Percentiles rank a stretch among this genome's conserved stretches.
Conservation (phyloP, 2,797 vertebrate genomes). For the Phataginus tricuspis region DNA sequence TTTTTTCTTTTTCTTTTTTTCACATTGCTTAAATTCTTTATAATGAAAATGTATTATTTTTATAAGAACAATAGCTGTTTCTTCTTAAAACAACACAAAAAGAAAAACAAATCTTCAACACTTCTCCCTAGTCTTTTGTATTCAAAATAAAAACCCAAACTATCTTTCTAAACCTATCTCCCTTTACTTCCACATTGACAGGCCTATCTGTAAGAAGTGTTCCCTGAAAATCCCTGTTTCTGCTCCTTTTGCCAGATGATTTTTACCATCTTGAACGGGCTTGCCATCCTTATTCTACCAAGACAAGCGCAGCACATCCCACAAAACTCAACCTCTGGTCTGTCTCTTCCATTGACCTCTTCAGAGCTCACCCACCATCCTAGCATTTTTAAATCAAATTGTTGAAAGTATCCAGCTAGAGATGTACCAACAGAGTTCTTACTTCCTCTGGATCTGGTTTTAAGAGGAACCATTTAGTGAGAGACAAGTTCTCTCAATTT, state of each 20-base stretch:
- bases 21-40: constrained; percentile 2
- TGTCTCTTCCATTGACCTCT: not conserved
- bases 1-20: not conserved
- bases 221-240: not conserved
- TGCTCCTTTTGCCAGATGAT: not conserved
- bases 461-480: constrained; percentile 53
- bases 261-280: not conserved
- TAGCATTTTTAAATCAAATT: not conserved
- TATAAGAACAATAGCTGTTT: not conserved
- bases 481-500: constrained; percentile 47
- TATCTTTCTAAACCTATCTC: not conserved
- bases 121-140: not conserved
- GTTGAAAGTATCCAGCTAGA: not conserved
- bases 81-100: not conserved
- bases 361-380: not conserved
- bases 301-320: not conserved
- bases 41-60: constrained; percentile 25
- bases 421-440: constrained; percentile 22
- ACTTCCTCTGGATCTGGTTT: constrained; percentile 61
- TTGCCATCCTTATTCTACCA: not conserved
- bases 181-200: not conserved
- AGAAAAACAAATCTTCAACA: not conserved
- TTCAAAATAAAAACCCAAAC: constrained; percentile 9
- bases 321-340: not conserved
- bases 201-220: not conserved